phyloP scores from a whole-genome alignment of 2,113 vertebrate genomes.

The Porphyrio hochstetteri region DNA sequence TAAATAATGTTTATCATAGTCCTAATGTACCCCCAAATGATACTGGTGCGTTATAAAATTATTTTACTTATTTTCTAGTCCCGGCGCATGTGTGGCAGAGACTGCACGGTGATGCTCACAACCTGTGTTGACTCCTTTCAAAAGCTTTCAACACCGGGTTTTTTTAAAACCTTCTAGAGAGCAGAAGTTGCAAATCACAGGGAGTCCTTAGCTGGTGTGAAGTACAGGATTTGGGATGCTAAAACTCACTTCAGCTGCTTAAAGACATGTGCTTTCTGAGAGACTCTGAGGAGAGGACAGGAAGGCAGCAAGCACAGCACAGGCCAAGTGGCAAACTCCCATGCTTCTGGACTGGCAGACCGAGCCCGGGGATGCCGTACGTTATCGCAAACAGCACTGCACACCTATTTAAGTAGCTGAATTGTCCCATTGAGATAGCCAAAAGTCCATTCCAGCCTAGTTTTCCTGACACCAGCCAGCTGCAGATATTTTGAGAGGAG shows the following conservation, averaged over 20 bases:
- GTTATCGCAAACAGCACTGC: neutral
- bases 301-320: neutral
- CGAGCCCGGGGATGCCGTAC: neutral
- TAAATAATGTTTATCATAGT: neutral
- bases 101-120: neutral
- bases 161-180: neutral
- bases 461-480: neutral
- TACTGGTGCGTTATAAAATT: neutral
- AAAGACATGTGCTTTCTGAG: neutral
- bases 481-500: neutral
- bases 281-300: neutral
- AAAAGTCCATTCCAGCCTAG: neutral
- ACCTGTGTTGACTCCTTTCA: neutral
- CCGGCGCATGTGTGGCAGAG: neutral
- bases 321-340: neutral
- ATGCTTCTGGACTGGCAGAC: neutral
- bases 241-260: neutral
- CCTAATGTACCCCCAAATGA: neutral
- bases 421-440: neutral
- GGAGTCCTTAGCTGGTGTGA: neutral
- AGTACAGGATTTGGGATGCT: neutral
- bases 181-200: neutral
- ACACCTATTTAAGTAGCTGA: neutral
- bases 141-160: neutral
- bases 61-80: neutral